Base-by-base conservation (phyloP, 2,113 vertebrate species). In the Spea multiplicata region DNA sequence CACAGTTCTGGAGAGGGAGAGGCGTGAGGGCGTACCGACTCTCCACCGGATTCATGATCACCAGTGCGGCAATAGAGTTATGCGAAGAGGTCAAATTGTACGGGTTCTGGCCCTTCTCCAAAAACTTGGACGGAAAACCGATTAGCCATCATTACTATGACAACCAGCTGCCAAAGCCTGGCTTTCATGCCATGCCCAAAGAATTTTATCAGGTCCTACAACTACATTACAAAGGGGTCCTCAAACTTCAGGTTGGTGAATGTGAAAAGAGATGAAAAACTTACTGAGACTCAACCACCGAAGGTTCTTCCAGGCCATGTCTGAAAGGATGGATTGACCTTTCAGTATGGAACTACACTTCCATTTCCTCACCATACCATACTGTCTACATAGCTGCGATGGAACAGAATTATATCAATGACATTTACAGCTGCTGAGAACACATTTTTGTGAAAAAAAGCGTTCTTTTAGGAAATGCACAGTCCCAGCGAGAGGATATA, bases 131-230 rank as follows among this genome's bases (percentile, higher is more conserved):
- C 3, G 85, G 87, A 66, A 78, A 75, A 6, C 89, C 88, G 6
- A 84, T 99, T 72, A 94, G 89, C 59, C 96, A 98, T 82, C 97
- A 99, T 86, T 99, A 99, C 85, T 99, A 98, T 0, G 96, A 99
- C 71, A 87, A 99, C 87, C 89, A 80, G 44, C 82, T 92, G 65
- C 87, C 91, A 30, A 95, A 96, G 67, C 89, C 81, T 0, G 91
- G 87, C 30, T 90, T 97, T 71, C 97, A 99, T 17, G 88, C 95
- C 57, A 98, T 99, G 96, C 94, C 96, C 7, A 89, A 89, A 66
- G 97, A 99, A 83, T 98, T 96, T 52, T 87, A 88, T 14, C 91
- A 92, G 47, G 88, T 99, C 83, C 84, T 98, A 55, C 86, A 88
- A 53, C 93, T 99, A 82, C 95, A 99, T 78, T 81, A 85, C 64